phyloP scores from a whole-genome alignment of 2,797 vertebrate genomes.

The Rhinophrynus dorsalis region DNA sequence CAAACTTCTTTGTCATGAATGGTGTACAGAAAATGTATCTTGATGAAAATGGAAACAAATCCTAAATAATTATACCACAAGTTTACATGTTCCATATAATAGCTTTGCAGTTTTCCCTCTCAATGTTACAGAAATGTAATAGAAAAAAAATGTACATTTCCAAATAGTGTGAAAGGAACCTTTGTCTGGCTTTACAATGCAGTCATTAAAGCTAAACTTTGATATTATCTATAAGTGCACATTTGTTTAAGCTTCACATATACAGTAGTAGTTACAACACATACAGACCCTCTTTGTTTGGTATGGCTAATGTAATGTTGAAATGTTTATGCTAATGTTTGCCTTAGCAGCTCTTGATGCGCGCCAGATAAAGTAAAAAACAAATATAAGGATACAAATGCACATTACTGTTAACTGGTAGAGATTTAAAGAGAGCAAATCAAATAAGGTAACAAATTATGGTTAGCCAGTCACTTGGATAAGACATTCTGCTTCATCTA shows the following conservation, averaged over 20 bases:
- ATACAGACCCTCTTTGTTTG: slow-evolving; percentile 15
- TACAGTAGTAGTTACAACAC: neutral
- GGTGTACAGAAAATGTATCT: neutral
- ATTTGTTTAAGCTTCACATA: slow-evolving; percentile 4
- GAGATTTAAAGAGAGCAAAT: neutral
- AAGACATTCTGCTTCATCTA: neutral
- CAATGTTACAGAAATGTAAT: neutral
- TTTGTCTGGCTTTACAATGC: neutral
- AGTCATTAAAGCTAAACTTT: neutral
- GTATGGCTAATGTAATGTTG: slow-evolving; percentile 32
- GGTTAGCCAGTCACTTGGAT: neutral
- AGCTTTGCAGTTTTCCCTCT: neutral
- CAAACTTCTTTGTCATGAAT: neutral
- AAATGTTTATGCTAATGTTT: slow-evolving; percentile 42
- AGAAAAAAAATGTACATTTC: no score
- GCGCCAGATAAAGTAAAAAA: slow-evolving; percentile 31
- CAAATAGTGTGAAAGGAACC: neutral
- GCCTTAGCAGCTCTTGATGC: slow-evolving; percentile 28
- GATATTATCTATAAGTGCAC: slow-evolving; percentile 9
- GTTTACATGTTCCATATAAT: neutral
- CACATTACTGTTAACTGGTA: slow-evolving; percentile 15
- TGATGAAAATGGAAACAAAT: neutral
- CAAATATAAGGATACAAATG: slow-evolving; percentile 25
- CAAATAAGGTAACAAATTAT: neutral
- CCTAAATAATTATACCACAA: neutral